Conservation (phyloP, 1,140 invertebrate species). For the Melipona quadrifasciata region DNA sequence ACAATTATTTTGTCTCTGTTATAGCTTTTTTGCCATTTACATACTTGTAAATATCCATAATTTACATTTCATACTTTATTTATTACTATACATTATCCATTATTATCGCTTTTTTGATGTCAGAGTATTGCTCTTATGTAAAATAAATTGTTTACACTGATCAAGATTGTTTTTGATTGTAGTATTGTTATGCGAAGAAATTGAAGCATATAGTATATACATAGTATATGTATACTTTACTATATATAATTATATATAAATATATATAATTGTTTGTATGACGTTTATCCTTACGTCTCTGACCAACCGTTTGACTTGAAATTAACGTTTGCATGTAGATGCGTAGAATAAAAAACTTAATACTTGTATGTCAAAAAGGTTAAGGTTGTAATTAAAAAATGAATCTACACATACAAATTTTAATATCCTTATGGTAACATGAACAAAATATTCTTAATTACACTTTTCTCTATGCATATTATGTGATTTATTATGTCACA, state of each 20-base stretch:
- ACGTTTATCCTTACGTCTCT: slow-evolving; percentile 60
- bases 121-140: slow-evolving; percentile 75
- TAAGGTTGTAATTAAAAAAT: slow-evolving; percentile 65
- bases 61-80: slow-evolving; percentile 81
- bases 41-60: slow-evolving; percentile 81
- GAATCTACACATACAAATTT: slow-evolving; percentile 56
- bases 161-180: slow-evolving; percentile 67
- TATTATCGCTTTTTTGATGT: slow-evolving; percentile 72
- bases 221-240: slow-evolving; percentile 21
- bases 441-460: slow-evolving; percentile 50
- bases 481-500: slow-evolving; percentile 54
- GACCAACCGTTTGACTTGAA: slow-evolving; percentile 46
- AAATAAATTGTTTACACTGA: slow-evolving; percentile 78
- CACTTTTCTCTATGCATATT: slow-evolving; percentile 48
- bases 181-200: slow-evolving; percentile 67
- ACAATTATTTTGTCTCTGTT: slow-evolving; percentile 74
- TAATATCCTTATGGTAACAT: slow-evolving; percentile 50
- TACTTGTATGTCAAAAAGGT: slow-evolving; percentile 63
- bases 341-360: slow-evolving; percentile 65
- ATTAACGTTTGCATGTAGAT: slow-evolving; percentile 63
- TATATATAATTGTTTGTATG: slow-evolving; percentile 67
- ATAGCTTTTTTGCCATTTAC: slow-evolving; percentile 78
- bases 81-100: slow-evolving; percentile 78
- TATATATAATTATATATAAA: slow-evolving; percentile 26
- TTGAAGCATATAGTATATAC: slow-evolving; percentile 43